These are phyloP conservation scores for Electrophaes corylata DNA, from an alignment of 2,888 invertebrate genomes.

Conservation along the genomic window DNA sequence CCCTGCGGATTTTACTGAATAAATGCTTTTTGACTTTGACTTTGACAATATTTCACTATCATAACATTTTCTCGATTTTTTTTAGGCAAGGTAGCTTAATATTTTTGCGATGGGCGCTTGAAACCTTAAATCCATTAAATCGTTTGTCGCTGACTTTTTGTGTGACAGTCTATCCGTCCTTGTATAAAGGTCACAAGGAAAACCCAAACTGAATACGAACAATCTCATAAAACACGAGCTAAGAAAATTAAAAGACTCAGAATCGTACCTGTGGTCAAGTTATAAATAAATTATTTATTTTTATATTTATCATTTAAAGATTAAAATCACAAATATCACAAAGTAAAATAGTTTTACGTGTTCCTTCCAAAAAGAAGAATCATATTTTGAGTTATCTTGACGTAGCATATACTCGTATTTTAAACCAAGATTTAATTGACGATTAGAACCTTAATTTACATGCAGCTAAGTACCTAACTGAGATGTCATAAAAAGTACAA, in stretches of 20 bases:
- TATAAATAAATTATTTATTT: too few relatives aligned
- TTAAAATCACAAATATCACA: too few relatives aligned
- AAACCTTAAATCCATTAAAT: too few relatives aligned
- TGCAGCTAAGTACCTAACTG: background rate
- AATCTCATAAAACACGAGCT: conserved; percentile 2
- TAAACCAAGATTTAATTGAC: background rate
- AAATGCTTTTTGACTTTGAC: too few relatives aligned
- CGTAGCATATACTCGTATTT: background rate
- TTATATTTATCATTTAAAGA: too few relatives aligned
- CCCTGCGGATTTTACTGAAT: too few relatives aligned
- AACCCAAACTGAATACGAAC: conserved; percentile 19
- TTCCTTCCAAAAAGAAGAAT: background rate
- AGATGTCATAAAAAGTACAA: background rate
- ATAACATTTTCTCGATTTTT: too few relatives aligned
- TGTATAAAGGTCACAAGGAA: conserved; percentile 29
- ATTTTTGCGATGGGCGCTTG: too few relatives aligned
- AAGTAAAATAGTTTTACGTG: too few relatives aligned
- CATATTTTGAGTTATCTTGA: background rate
- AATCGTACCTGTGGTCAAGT: background rate
- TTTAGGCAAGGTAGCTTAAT: too few relatives aligned
- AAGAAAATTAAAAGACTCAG: background rate
- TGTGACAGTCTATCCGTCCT: conserved; percentile 16
- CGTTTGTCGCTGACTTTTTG: too few relatives aligned
- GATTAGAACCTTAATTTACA: background rate
- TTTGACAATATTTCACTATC: too few relatives aligned